Evolutionary conservation across 2,888 invertebrate genomes (phyloP), one percentile per base, ranked within the genome.

Genomic region (Lordiphosa andalusiaca): DNA sequence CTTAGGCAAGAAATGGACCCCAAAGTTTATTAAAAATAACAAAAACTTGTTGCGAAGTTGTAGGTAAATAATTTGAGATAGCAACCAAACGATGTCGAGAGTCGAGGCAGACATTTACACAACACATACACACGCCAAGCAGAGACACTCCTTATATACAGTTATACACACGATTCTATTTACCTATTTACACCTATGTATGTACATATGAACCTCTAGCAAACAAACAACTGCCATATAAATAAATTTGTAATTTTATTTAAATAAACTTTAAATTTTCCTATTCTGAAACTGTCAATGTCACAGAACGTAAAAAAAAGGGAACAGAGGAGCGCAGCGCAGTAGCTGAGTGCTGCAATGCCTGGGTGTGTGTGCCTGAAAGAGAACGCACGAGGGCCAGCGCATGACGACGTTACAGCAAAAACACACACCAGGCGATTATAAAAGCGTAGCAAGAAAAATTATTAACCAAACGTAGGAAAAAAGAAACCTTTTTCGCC

Each of bases 301-400:
- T 44, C 46, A 36, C 21, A 10, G 10, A 30, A 6, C 6, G 25
- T 21, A 38, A 59, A 42, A 44, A 33, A 16, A 16, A 37, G 16
- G 21, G 30, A 41, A 23, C 25, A 48, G 19, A 10, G 19, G 30
- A 37, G 42, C 6, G 5, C 5, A 5, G 23, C 5, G 4, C 23
- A 23, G 23, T 23, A 38, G 25, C 38, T 46, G 41, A 48, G 48
- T 48, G 21, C 41, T 50, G 63, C 56, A 58, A 30, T 60, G 57
- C 42, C 51, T 48, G 37, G 44, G 46, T 50, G 62, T 76, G 66
- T 65, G 67, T 49, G 62, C 38, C 19, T 21, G 84, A 76, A 54
- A 76, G 76, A 80, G 84, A 77, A 50, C 64, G 84, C 64, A 81
- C 66, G 82, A 77, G 76, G 76, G 60, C 67, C 67, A 69, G 63